Base-by-base conservation (phyloP, 1,140 invertebrate genomes). In the Drosophila nigrodunni region DNA sequence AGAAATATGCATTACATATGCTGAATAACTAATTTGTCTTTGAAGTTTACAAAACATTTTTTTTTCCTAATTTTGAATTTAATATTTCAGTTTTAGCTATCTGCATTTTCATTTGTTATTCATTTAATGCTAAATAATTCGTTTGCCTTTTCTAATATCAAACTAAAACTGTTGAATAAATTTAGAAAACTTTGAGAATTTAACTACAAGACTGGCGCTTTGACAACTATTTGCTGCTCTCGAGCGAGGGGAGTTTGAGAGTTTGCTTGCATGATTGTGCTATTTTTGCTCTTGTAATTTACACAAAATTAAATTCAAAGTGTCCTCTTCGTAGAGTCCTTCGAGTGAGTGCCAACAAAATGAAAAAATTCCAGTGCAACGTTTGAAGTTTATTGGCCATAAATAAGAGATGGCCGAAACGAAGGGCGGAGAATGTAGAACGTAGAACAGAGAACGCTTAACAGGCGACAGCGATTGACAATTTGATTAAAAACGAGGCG, bases 341-440 rank as follows among this genome's bases (percentile, higher is more conserved):
- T 50, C 39, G 54, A 18, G 50, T 55, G 55, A 2, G 15, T n/a
- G 57, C 43, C 46, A 67, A 37, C 41, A 68, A 87, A 82, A 90
- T 87, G 82, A 83, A 90, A 90, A 88, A 90, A 90, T 90, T 87
- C 87, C 80, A 80, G 67, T 80, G 87, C 87, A 90, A 77, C 72
- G 78, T 81, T 88, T 90, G 82, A 90, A 90, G 88, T 87, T 88
- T 90, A 90, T 90, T 90, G 88, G 88, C 88, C 88, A 90, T 90
- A 90, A 90, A 90, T 90, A 83, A 90, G 88, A 75, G 60, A 74
- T 57, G 74, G 68, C 25, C 68, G 54, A 64, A 74, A 18, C 18
- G 54, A 41, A 47, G 39, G 39, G 6, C 3, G 25, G 25, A 30
- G 25, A 30, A 30, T 30, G 25, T 4, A 30, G 25, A 30, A 30